Base-by-base conservation (phyloP, 2,113 vertebrate genomes). In the Corynorhinus townsendii region DNA sequence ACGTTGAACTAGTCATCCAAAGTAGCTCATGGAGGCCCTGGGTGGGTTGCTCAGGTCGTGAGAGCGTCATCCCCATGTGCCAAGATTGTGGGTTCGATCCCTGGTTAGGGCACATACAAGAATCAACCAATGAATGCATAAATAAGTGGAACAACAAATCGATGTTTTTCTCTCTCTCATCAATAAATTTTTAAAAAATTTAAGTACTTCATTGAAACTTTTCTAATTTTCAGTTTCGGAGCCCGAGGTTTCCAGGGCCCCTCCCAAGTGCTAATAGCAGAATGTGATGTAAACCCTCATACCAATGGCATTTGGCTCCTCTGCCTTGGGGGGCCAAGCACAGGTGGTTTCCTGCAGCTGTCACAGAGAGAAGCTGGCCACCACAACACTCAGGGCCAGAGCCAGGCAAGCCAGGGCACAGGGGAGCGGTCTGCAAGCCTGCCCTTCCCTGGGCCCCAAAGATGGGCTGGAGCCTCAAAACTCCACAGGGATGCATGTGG, bases 371-470 rank as follows among this genome's bases (percentile, higher is more conserved):
- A 77, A 26, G 62, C 38, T 59, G 64, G 47, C 59, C 87, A 40
- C 62, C 56, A 7, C 2, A 24, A 45, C 2, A 30, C 19, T 30
- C 7, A 7, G 62, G n/a, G 33, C 16, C 54, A 0, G 1, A 0
- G 12, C 35, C 56, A 24, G 85, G 26, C 35, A 81, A 49, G 68
- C 20, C 47, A 66, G 73, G 38, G 26, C 45, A 26, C 0, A 0
- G 38, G 16, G n/a, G 73, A 56, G 0, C 19, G 11, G 11, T 43
- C 91, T 33, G n/a, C 24, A 73, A 11, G 38, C 12, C 47, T 54
- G 19, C 22, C 54, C 64, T 64, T 40, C 38, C 1, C 0, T 19
- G 8, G 1, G 49, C 11, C 30, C 28, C 38, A 10, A 17, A 40
- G 38, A 73, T 4, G 54, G 59, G 84, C 77, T 16, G 9, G 59